Percentiles rank a stretch among this genome's conserved stretches.
phyloP scores from a whole-genome alignment of 1,140 invertebrate genomes.

The Pseudomyrmex sp. region DNA sequence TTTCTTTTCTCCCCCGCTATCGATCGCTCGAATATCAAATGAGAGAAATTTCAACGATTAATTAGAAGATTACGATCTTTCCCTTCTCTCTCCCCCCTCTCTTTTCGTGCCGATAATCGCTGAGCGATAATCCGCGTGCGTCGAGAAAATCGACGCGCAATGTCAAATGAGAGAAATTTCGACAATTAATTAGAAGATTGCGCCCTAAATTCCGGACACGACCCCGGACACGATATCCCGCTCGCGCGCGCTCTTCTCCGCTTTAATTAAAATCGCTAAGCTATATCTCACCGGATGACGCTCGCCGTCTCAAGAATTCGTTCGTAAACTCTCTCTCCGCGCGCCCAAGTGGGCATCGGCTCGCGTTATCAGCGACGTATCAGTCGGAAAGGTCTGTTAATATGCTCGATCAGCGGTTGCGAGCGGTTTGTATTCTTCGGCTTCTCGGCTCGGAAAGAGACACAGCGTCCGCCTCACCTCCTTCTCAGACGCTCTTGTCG shows the following conservation, averaged over 20 bases:
- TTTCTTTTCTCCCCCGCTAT: too few species aligned
- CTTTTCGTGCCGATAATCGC: too few species aligned
- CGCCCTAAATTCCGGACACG: slow-evolving; percentile 10
- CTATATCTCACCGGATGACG: slow-evolving; percentile 71
- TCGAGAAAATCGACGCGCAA: not conserved
- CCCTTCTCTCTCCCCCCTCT: too few species aligned
- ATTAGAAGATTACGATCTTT: too few species aligned
- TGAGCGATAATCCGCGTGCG: slow-evolving; percentile 8
- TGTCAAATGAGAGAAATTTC: slow-evolving; percentile 48
- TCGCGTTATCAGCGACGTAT: not conserved
- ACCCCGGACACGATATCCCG: too few species aligned
- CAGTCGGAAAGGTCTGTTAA: slow-evolving; percentile 23
- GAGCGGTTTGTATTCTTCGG: slow-evolving; percentile 29
- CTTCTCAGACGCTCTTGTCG: slow-evolving; percentile 24
- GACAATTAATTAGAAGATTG: slow-evolving; percentile 37
- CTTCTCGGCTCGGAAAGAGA: slow-evolving; percentile 60
- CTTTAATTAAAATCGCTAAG: slow-evolving; percentile 81
- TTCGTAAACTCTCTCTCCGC: slow-evolving; percentile 74
- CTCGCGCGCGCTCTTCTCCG: slow-evolving; percentile 11
- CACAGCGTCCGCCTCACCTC: slow-evolving; percentile 58
- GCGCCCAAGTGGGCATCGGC: slow-evolving; percentile 7
- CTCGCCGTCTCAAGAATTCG: slow-evolving; percentile 76
- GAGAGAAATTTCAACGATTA: too few species aligned
- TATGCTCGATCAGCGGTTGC: slow-evolving; percentile 39
- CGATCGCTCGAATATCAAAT: too few species aligned